Conservation (phyloP, 2,113 vertebrate species). For the Marmota monax region DNA sequence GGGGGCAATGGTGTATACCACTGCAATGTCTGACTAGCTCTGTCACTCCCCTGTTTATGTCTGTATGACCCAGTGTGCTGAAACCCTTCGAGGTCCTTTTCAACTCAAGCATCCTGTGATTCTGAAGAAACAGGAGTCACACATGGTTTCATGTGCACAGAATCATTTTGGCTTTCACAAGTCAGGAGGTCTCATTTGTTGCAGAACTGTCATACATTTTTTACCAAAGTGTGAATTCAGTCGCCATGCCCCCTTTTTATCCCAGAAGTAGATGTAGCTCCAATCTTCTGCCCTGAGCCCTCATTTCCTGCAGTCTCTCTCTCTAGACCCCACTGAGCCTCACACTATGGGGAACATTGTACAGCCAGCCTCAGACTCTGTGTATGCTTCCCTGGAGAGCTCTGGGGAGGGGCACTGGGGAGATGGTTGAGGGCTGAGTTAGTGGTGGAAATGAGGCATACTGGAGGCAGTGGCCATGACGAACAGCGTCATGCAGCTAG, state of each 20-base stretch:
- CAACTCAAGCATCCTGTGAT: neutral
- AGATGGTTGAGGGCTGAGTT: fast-evolving
- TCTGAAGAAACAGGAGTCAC: neutral
- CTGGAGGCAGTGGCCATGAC: neutral
- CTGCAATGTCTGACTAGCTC: neutral
- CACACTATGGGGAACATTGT: fast-evolving
- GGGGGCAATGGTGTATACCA: fast-evolving
- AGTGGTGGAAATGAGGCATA: neutral
- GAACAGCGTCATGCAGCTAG: fast-evolving
- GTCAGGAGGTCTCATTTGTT: neutral
- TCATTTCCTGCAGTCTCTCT: neutral
- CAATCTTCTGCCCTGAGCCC: too few relatives aligned
- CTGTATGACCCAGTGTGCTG: neutral
- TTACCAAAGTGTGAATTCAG: neutral
- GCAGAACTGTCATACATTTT: neutral
- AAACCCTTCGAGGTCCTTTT: neutral
- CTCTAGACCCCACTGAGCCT: too few relatives aligned
- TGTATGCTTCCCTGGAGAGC: neutral
- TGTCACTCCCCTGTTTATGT: neutral
- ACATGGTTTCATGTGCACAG: neutral
- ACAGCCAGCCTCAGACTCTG: neutral
- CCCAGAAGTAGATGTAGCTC: fast-evolving
- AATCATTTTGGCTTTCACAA: neutral
- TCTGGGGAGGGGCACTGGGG: neutral
- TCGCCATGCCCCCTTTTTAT: neutral